These are phyloP conservation scores for Mola mola DNA, from an alignment of 2,113 vertebrate genomes.

Conservation along the genomic window DNA sequence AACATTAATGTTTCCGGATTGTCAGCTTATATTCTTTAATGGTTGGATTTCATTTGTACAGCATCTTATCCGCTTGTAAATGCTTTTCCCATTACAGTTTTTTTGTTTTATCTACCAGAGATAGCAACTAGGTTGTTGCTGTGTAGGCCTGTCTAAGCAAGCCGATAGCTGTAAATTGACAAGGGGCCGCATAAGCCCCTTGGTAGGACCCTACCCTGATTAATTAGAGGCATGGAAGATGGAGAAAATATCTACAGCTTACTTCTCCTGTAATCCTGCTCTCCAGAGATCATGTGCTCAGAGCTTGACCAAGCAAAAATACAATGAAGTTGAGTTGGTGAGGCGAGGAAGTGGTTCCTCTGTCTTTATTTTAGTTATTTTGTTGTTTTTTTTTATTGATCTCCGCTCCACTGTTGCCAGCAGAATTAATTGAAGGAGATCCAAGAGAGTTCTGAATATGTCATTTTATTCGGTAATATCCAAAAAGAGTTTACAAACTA, in stretches of 20 bases:
- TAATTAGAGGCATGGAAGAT: conserved; percentile 74
- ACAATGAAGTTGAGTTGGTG: conserved; percentile 38
- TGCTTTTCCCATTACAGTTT: conserved; percentile 35
- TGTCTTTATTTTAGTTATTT: neutral
- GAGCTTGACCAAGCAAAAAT: conserved; percentile 54
- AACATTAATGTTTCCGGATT: neutral
- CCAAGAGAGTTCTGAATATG: neutral
- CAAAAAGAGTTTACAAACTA: conserved; percentile 16
- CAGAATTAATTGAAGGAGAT: conserved; percentile 17
- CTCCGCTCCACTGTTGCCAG: conserved; percentile 3
- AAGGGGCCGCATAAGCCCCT: conserved; percentile 63
- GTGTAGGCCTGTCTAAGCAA: conserved; percentile 46
- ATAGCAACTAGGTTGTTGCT: conserved; percentile 34
- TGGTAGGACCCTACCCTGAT: conserved; percentile 66
- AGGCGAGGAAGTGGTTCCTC: conserved; percentile 17
- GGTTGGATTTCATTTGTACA: conserved; percentile 43
- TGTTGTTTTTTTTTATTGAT: conserved; percentile 29
- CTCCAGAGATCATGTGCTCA: conserved; percentile 56
- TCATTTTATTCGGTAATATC: conserved; percentile 13
- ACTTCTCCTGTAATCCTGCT: conserved; percentile 61
- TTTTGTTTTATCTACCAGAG: conserved; percentile 25
- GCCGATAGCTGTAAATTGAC: conserved; percentile 73
- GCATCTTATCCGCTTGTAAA: conserved; percentile 34
- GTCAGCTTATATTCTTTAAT: conserved; percentile 11
- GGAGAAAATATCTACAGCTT: conserved; percentile 58